These are phyloP conservation scores for Catharus minimus DNA, from an alignment of 2,113 vertebrate genomes.

Conservation along the genomic window DNA sequence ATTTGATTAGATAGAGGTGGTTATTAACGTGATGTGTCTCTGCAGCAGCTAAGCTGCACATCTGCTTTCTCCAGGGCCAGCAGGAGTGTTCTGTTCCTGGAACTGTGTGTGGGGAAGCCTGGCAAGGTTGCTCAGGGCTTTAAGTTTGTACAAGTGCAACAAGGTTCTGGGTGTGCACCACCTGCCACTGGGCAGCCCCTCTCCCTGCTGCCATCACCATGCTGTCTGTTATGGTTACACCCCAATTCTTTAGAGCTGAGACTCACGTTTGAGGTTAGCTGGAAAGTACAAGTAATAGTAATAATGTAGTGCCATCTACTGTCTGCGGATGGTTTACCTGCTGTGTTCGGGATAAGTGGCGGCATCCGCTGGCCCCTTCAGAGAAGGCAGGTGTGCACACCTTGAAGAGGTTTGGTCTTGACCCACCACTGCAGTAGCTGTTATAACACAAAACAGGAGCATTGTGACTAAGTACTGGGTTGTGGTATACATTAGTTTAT, in stretches of 20 bases:
- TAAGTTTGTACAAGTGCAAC: rapidly evolving
- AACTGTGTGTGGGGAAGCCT: too few relatives aligned
- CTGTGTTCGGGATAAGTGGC: neutral
- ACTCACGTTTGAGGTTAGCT: neutral
- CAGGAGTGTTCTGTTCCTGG: neutral
- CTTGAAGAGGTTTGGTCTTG: neutral
- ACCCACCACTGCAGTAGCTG: too few relatives aligned
- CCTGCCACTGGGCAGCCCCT: neutral
- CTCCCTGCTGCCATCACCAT: neutral
- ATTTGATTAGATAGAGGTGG: rapidly evolving
- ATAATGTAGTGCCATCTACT: slow-evolving; percentile 5
- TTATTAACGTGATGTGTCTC: rapidly evolving
- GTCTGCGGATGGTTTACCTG: neutral
- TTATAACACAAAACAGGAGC: neutral
- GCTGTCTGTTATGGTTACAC: rapidly evolving
- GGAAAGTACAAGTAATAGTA: neutral
- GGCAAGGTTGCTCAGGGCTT: neutral
- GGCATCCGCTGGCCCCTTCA: rapidly evolving
- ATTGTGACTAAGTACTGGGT: neutral
- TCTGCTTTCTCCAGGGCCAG: neutral
- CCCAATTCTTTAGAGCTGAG: rapidly evolving
- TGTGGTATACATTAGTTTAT: rapidly evolving
- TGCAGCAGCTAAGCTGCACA: neutral
- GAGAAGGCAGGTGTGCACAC: too few relatives aligned
- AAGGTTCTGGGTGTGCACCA: too few relatives aligned